Base-by-base conservation (phyloP, 2,888 invertebrate species). In the Diplolepis rosae region DNA sequence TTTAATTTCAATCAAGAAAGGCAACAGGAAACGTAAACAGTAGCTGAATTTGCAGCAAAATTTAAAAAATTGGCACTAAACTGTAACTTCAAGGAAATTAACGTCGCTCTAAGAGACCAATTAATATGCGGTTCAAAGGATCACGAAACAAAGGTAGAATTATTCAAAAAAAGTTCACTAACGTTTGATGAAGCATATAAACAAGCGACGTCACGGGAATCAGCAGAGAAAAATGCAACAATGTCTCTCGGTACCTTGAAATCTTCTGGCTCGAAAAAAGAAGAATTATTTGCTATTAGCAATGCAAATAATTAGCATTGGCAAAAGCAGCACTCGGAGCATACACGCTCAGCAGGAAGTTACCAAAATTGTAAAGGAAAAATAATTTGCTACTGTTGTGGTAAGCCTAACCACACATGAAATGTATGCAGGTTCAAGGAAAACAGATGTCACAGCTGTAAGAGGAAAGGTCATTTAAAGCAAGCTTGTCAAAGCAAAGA, bases 41-140 rank as follows among this genome's bases (percentile, higher is more conserved):
- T 81, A 13, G 50, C 70, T 1, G 75, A 75, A 0, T 79, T 74
- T 27, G 68, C 27, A 0, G 72, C 74, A 3, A 68, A 69, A 61
- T 39, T 80, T 11, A 78, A 75, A 61, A 70, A 73, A 9, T 61
- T 77, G 42, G 68, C 80, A 0, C 15, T 70, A 6, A 68, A 71
- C 22, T 80, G 77, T 35, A 72, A 77, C 50, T 79, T 75, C 42
- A 7, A 61, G 9, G 69, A 75, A 27, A 39, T 76, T 27, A 68
- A 61, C 13, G 42, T 48, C 2, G 69, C 74, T 1, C 56, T 79
- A n/a, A 45, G 75, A 18, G 79, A 81, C 70, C 77, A 78, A 42
- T 69, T 77, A 1, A 70, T 79, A 6, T 68, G 68, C 4, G 74
- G 69, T 1, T 24, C 69, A 32, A 67, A 39, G 5, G 70, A 74